phyloP scores from a whole-genome alignment of 2,888 invertebrate species.

The Endotricha flammealis region DNA sequence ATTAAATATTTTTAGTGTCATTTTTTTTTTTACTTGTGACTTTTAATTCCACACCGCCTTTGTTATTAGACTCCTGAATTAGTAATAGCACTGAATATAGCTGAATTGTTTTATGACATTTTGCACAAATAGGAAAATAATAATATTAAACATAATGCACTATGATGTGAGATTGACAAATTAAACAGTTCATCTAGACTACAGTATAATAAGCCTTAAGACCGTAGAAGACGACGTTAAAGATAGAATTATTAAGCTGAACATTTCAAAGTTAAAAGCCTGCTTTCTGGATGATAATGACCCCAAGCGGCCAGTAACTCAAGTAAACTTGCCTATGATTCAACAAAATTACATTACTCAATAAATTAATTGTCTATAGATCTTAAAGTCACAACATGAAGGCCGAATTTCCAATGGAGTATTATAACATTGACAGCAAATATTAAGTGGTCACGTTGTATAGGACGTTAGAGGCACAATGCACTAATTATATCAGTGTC shows the following conservation, averaged over 20 bases:
- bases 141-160: no score
- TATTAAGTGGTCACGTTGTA: constrained; percentile 30
- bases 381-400: constrained; percentile 19
- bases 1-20: no score
- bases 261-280: constrained; percentile 52
- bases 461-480: constrained; percentile 64
- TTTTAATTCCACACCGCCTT: no score
- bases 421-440: constrained; percentile 18
- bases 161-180: no score
- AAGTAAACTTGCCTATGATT: constrained; percentile 52
- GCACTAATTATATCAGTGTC: constrained; percentile 76
- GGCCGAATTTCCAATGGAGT: constrained; percentile 19
- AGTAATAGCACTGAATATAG: no score
- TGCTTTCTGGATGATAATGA: constrained; percentile 62
- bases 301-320: constrained; percentile 61
- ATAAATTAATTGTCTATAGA: not conserved
- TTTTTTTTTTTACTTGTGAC: no score
- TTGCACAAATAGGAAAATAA: no score
- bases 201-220: constrained; percentile 22
- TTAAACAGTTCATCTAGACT: constrained; percentile 3
- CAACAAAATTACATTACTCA: constrained; percentile 23
- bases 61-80: no score
- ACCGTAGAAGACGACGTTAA: constrained; percentile 30
- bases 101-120: no score
- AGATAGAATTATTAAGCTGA: constrained; percentile 55